These are phyloP conservation scores for Noctua fimbriata DNA, from an alignment of 2,888 invertebrate genomes.

Conservation along the genomic window DNA sequence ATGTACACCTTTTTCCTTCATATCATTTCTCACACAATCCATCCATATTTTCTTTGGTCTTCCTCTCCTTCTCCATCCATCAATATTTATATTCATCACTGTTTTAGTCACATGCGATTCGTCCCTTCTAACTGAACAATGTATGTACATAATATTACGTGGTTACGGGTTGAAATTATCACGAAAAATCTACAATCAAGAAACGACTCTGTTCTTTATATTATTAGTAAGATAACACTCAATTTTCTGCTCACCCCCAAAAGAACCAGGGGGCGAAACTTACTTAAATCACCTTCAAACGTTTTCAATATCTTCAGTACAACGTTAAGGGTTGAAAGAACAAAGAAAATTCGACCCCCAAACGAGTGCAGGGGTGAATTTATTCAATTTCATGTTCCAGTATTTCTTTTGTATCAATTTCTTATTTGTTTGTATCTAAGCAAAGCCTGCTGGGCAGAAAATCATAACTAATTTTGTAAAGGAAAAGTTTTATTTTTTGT, in stretches of 20 bases:
- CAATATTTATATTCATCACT: no score
- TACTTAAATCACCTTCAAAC: slow-evolving; percentile 63
- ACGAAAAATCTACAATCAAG: neutral
- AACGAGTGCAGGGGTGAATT: slow-evolving; percentile 59
- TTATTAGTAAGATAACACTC: slow-evolving; percentile 42
- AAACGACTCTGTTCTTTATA: slow-evolving; percentile 13
- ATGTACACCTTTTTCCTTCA: no score
- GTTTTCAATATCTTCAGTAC: slow-evolving; percentile 52
- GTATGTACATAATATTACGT: neutral
- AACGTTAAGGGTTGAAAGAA: slow-evolving; percentile 60
- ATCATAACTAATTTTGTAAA: slow-evolving; percentile 56
- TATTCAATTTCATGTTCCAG: slow-evolving; percentile 65
- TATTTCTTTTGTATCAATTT: slow-evolving; percentile 65
- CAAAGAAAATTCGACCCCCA: slow-evolving; percentile 59
- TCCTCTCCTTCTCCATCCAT: no score
- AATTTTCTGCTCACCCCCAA: slow-evolving; percentile 20
- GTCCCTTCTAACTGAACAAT: neutral
- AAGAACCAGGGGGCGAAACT: slow-evolving; percentile 26
- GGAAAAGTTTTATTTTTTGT: slow-evolving; percentile 16
- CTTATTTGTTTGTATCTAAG: slow-evolving; percentile 51
- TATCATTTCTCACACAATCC: no score
- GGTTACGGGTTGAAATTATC: neutral
- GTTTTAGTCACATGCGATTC: neutral
- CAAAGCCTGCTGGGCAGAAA: slow-evolving; percentile 52
- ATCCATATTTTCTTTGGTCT: no score